Conservation (phyloP, 2,888 invertebrate species). For the Apodemia hepburni region DNA sequence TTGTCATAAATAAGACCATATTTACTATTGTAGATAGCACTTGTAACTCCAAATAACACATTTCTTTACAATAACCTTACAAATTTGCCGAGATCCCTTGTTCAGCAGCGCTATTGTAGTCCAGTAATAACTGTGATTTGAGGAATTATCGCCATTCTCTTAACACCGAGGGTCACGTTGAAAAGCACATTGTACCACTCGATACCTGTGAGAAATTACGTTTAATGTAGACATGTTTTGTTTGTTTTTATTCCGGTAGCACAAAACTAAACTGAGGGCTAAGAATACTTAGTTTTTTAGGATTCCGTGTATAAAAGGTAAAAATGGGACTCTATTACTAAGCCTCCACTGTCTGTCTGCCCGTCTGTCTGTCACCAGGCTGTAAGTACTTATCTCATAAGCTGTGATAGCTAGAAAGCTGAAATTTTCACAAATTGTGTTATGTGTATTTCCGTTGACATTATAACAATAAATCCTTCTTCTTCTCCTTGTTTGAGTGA, state of each 20-base stretch:
- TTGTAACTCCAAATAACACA: slow-evolving; percentile 1
- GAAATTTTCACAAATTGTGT: too few relatives aligned
- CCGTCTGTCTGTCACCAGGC: too few relatives aligned
- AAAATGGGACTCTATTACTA: too few relatives aligned
- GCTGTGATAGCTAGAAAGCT: too few relatives aligned
- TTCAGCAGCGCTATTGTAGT: slow-evolving; percentile 53
- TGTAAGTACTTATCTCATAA: too few relatives aligned
- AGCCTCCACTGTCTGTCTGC: too few relatives aligned
- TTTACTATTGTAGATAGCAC: slow-evolving; percentile 4
- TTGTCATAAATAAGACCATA: slow-evolving; percentile 4
- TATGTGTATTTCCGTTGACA: too few relatives aligned
- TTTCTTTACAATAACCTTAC: slow-evolving; percentile 10
- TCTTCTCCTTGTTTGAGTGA: too few relatives aligned
- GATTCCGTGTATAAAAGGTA: too few relatives aligned
- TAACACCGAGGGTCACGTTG: slow-evolving; percentile 47
- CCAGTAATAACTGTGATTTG: slow-evolving; percentile 70
- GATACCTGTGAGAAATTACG: slow-evolving; percentile 76
- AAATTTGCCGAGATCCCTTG: slow-evolving; percentile 43
- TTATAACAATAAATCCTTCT: too few relatives aligned
- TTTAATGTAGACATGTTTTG: slow-evolving; percentile 36
- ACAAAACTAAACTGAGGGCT: background rate
- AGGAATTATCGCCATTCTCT: slow-evolving; percentile 59
- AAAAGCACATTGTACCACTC: slow-evolving; percentile 50
- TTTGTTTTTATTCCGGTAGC: background rate
- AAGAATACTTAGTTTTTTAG: background rate